A percentile compares a stretch with the other conserved stretches of the same genome.
Conservation (phyloP, 30 jellyfish, hydroid and myxozoan genomes). For the Morbakka virulenta region DNA sequence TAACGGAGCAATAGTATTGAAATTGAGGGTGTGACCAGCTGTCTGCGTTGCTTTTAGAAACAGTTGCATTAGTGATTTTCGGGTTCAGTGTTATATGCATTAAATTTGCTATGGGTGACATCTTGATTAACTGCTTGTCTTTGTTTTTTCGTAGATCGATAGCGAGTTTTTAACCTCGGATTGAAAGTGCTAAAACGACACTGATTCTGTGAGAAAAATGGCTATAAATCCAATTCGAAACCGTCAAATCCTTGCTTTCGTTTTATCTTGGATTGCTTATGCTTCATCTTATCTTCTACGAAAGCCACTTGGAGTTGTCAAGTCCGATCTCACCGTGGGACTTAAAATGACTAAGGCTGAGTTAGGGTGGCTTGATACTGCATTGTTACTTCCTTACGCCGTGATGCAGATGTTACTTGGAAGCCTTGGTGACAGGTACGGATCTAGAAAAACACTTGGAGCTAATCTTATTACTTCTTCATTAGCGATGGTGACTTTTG, state of each 20-base stretch:
- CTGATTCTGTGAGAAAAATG: slow-evolving; percentile 3
- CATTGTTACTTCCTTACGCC: slow-evolving; percentile 86
- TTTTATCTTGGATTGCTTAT: slow-evolving; percentile 90
- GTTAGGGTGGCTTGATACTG: slow-evolving; percentile 93
- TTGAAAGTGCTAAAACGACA: too few species aligned
- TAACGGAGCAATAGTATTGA: too few species aligned
- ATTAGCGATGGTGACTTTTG: slow-evolving; percentile 90
- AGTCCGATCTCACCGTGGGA: slow-evolving; percentile 68
- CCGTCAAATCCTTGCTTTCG: slow-evolving; percentile 68
- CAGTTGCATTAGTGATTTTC: too few species aligned
- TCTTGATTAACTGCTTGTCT: too few species aligned
- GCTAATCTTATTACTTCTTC: slow-evolving; percentile 50
- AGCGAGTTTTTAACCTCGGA: too few species aligned
- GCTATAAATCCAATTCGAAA: slow-evolving; percentile 50
- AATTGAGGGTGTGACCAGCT: too few species aligned
- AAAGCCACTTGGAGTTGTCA: slow-evolving; percentile 98
- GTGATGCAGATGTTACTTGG: slow-evolving; percentile 92
- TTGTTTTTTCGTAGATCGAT: too few species aligned
- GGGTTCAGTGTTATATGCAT: too few species aligned
- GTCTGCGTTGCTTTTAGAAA: too few species aligned
- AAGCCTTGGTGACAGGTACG: slow-evolving; percentile 89
- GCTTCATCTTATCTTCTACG: slow-evolving; percentile 91
- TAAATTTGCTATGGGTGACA: too few species aligned
- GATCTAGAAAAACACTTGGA: slow-evolving; percentile 70
- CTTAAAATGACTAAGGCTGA: slow-evolving; percentile 68